Base-by-base conservation (phyloP, 2,888 invertebrate species). In the Prosopocoilus inquinatus region DNA sequence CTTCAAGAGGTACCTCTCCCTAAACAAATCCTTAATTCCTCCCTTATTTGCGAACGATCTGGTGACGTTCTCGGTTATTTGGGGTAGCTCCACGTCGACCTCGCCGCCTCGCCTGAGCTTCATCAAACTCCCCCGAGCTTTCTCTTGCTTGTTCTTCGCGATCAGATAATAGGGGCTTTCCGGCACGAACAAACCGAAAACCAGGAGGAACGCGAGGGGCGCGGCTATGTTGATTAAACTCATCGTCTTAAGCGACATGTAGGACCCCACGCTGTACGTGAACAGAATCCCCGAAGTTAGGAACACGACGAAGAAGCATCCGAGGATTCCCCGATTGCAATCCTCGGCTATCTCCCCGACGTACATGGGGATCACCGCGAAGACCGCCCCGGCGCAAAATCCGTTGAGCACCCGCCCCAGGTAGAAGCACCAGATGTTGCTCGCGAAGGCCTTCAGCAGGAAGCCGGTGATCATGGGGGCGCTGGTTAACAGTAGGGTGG, bases 271-370 rank as follows among this genome's bases (percentile, higher is more conserved):
- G 1, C 75, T 74, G 74, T 89, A 90, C 0, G 86, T 78, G 51
- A 86, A 81, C 8, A 90, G 71, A 67, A 87, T 84, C 2, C 91
- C 91, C 1, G 83, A 38, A 1, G 78, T 78, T 38, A 90, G 83
- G 77, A 89, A 89, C 34, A 86, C 45, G 3, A 59, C 45, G 57
- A 91, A 83, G 58, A 90, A 84, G 0, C 91, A 89, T 1, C 92
- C 92, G 0, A 93, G 77, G 0, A 88, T 84, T 0, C 94, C 94
- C 57, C 95, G 81, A n/a, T 86, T 84, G 33, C 87, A 86, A 52
- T 87, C 85, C 80, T 90, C 87, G 4, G 92, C 84, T 35, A 92
- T 90, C 76, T 94, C 94, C 38, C 90, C 90, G 56, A 91, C 84
- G 76, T 94, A 94, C 83, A 93, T 88, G 0, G 94, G 92, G 0